Evolutionary conservation across 2,797 vertebrate genomes (phyloP), one percentile per base, ranked within the genome.

Genomic region (Acipenser transmontanus): DNA sequence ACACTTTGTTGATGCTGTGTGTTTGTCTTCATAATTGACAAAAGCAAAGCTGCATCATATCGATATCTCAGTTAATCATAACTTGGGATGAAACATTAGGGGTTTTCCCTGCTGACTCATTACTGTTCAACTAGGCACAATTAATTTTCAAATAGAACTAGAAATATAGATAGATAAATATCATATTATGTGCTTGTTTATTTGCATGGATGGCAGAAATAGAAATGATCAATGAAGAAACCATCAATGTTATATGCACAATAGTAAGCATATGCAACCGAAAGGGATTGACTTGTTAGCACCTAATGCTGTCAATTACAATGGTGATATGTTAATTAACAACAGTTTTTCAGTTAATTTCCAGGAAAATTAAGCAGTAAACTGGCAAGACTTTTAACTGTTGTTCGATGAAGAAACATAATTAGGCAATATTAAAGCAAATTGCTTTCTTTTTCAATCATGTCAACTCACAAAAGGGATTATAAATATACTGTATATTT

Each of bases 41-140:
- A 73, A 63, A 50, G 66, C 67, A 61, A 67, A 56, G 69, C 56
- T 70, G 17, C 17, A 61, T 61, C 9, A 7, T 61, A 67, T 81
- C 76, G 50, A 78, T 82, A 76, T 66, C 64, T 61, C 9, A 48
- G 67, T 62, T 76, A 73, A 78, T 80, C 76, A 78, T 74, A 74
- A 73, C 80, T 81, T 59, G 56, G 64, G 52, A 54, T n/a, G n/a
- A 9, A 54, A 54, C 52, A 9, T 54, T 54, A 9, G 52, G 52
- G 52, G 6, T 57, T 69, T 61, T 65, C 61, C 17, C 68, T 65
- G 52, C n/a, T 54, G 52, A 66, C 54, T 48, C 65, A 62, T 68
- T 63, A 69, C 63, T 47, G 64, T 61, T 69, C 68, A 59, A 63
- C 61, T 20, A 64, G 47, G 70, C 65, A 62, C 61, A 66, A 67